A percentile compares a stretch with the other conserved stretches of the same genome.
phyloP scores from a whole-genome alignment of 2,797 vertebrate species.

The Gymnopithys bicolor region DNA sequence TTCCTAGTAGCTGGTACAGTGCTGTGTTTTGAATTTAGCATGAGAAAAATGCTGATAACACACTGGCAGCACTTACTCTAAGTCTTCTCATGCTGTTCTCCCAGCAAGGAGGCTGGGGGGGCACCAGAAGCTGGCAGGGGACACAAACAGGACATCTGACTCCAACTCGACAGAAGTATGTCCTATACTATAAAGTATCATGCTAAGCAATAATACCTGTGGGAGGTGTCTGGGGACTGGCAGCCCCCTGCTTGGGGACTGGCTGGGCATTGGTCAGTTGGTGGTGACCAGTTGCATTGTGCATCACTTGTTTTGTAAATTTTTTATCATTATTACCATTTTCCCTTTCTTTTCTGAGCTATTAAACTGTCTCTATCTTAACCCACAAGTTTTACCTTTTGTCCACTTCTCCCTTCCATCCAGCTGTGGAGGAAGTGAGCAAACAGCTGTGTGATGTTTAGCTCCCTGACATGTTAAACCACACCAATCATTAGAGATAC shows the following conservation, averaged over 20 bases:
- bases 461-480: neutral
- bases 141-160: neutral
- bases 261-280: rapidly evolving
- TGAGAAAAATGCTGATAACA: neutral
- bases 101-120: rapidly evolving
- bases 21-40: neutral
- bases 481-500: neutral
- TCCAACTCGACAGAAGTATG: neutral
- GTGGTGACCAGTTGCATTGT: neutral
- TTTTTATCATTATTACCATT: neutral
- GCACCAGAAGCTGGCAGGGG: neutral
- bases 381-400: neutral
- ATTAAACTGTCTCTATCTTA: neutral
- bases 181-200: neutral
- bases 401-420: neutral
- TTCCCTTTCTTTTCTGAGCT: neutral
- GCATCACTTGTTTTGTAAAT: neutral
- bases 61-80: neutral
- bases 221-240: neutral
- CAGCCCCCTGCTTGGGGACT: neutral
- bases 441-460: neutral
- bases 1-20: neutral
- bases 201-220: neutral
- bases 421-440: neutral
- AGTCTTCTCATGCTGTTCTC: neutral